Evolutionary conservation across 1,140 invertebrate genomes (phyloP).

Genomic region (Lepidurus apus): DNA sequence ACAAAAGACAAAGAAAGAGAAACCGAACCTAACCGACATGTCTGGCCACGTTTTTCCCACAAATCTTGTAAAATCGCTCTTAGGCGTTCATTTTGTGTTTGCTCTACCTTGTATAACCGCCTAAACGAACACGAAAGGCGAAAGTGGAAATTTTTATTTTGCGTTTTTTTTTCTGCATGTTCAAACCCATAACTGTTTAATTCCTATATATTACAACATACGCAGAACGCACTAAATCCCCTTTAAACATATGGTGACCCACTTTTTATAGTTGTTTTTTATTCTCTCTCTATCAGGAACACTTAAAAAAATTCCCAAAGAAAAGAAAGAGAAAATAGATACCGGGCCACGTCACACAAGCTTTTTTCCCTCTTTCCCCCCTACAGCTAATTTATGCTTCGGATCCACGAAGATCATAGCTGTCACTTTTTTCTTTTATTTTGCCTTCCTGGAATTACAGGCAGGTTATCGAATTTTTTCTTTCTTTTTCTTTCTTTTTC

Average conservation of each 20-base stretch:
- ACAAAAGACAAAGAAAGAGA: constrained; percentile 1
- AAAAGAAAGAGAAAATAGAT: constrained; percentile 2
- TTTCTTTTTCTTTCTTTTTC: neutral
- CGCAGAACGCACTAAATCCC: neutral
- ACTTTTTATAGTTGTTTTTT: neutral
- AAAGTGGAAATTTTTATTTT: neutral
- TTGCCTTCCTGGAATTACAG: neutral
- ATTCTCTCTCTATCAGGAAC: neutral
- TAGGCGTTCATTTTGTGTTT: neutral
- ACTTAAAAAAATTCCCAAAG: neutral
- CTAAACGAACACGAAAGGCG: neutral
- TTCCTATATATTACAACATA: neutral
- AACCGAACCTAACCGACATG: neutral
- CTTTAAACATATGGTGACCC: constrained; percentile 4
- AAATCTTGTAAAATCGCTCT: neutral
- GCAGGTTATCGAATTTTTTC: neutral
- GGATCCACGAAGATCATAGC: no score
- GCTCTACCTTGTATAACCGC: neutral
- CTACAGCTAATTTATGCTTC: neutral
- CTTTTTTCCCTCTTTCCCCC: neutral
- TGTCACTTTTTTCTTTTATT: neutral
- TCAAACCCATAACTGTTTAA: neutral
- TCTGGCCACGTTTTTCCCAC: neutral
- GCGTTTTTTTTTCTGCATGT: neutral
- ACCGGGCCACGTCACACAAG: neutral